Evolutionary conservation across 2,113 vertebrate genomes (phyloP).

Genomic region (Charadrius vociferus): DNA sequence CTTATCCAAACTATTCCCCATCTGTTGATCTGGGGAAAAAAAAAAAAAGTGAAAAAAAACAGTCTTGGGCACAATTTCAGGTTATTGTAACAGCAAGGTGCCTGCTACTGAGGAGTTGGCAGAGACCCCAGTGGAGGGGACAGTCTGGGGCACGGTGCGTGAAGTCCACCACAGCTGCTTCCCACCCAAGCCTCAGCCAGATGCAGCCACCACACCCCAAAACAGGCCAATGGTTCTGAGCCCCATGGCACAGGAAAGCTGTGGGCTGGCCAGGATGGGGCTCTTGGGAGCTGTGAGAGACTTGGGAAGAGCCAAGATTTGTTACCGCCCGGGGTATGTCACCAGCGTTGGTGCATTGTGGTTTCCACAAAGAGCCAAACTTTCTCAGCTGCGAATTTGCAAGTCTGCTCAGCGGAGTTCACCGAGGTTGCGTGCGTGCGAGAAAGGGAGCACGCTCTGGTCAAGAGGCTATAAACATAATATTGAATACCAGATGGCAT

Average conservation of each 20-base stretch:
- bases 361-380: neutral
- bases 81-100: neutral
- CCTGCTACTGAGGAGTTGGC: neutral
- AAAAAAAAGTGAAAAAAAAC: neutral
- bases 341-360: neutral
- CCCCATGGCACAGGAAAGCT: too few species aligned
- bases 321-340: fast-evolving
- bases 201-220: neutral
- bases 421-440: fast-evolving
- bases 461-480: neutral
- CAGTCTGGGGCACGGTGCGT: fast-evolving
- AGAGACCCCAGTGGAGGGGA: neutral
- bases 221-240: neutral
- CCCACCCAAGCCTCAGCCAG: fast-evolving
- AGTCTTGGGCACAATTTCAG: neutral
- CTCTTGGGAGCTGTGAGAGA: neutral
- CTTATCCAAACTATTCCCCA: neutral
- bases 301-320: neutral
- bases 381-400: neutral
- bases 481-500: neutral
- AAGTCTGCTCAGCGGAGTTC: neutral
- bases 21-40: neutral
- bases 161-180: neutral
- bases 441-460: neutral
- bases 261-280: neutral